phyloP scores from a whole-genome alignment of 2,113 vertebrate genomes.

The Butorides virescens region DNA sequence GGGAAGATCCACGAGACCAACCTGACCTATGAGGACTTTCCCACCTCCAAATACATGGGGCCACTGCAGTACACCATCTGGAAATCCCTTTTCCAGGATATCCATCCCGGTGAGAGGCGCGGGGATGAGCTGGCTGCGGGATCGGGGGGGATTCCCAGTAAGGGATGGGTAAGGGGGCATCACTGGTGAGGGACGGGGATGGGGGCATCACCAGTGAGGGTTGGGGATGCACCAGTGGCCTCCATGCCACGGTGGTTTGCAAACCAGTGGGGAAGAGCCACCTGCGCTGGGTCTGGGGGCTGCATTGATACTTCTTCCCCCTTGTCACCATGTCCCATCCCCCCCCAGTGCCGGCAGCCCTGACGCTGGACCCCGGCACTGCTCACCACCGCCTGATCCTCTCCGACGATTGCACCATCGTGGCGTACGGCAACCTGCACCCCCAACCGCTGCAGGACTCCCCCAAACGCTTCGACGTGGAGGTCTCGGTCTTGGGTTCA shows the following conservation, averaged over 20 bases:
- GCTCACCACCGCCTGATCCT: conserved; percentile 97
- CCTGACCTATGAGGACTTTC: conserved; percentile 96
- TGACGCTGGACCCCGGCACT: conserved; percentile 92
- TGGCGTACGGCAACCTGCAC: conserved; percentile 95
- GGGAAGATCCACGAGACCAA: conserved; percentile 97
- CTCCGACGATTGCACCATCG: conserved; percentile 96
- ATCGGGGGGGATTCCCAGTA: rapidly evolving
- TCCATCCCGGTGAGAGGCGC: conserved; percentile 86
- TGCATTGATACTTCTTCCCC: rapidly evolving
- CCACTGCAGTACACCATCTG: conserved; percentile 97
- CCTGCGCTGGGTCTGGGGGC: rapidly evolving
- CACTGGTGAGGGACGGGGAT: not conserved
- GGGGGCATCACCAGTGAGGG: not conserved
- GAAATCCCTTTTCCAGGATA: conserved; percentile 97
- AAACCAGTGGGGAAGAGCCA: rapidly evolving
- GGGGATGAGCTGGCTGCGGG: rapidly evolving
- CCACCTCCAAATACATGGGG: conserved; percentile 97
- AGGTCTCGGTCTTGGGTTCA: conserved; percentile 92
- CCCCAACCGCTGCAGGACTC: conserved; percentile 97
- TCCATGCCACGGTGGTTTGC: rapidly evolving
- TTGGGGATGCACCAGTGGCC: not conserved
- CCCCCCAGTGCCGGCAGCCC: conserved; percentile 85
- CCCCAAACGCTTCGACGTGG: conserved; percentile 93
- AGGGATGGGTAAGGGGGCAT: too few species aligned
- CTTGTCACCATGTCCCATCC: not conserved